phyloP scores from a whole-genome alignment of 2,888 invertebrate genomes.

The Megaustenia siamemsis region DNA sequence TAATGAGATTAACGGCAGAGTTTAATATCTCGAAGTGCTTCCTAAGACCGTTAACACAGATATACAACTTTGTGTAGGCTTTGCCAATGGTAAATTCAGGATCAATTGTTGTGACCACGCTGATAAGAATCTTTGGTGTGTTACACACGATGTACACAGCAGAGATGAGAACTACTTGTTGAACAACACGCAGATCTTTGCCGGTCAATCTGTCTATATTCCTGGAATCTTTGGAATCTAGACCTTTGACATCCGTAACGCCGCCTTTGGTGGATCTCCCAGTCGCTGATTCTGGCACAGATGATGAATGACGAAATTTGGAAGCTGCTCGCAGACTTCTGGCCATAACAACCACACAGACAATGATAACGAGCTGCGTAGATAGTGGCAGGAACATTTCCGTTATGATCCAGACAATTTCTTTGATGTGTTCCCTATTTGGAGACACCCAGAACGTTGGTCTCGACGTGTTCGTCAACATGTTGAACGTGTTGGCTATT shows the following conservation, averaged over 20 bases:
- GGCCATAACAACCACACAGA: too few relatives aligned
- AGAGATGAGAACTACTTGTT: slow-evolving; percentile 32
- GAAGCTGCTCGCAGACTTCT: too few relatives aligned
- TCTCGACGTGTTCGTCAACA: neutral
- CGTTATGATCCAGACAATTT: neutral
- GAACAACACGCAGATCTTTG: slow-evolving; percentile 21
- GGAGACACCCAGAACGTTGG: neutral
- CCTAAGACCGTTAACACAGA: neutral
- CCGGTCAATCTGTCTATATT: neutral
- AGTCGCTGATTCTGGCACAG: neutral
- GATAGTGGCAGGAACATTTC: too few relatives aligned
- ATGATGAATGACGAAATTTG: too few relatives aligned
- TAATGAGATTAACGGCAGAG: neutral
- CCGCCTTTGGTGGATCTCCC: too few relatives aligned
- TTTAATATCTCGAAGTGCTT: neutral
- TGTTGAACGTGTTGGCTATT: neutral
- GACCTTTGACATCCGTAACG: too few relatives aligned
- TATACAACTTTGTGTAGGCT: slow-evolving; percentile 8
- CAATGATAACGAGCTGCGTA: too few relatives aligned
- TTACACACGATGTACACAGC: slow-evolving; percentile 9
- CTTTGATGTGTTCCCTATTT: neutral
- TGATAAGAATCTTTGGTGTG: slow-evolving; percentile 12
- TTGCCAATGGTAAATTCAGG: slow-evolving; percentile 19
- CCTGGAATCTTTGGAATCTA: neutral
- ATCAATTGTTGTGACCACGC: neutral